Conservation (phyloP, 2,797 vertebrate genomes). For the Fistularia commersonii region DNA sequence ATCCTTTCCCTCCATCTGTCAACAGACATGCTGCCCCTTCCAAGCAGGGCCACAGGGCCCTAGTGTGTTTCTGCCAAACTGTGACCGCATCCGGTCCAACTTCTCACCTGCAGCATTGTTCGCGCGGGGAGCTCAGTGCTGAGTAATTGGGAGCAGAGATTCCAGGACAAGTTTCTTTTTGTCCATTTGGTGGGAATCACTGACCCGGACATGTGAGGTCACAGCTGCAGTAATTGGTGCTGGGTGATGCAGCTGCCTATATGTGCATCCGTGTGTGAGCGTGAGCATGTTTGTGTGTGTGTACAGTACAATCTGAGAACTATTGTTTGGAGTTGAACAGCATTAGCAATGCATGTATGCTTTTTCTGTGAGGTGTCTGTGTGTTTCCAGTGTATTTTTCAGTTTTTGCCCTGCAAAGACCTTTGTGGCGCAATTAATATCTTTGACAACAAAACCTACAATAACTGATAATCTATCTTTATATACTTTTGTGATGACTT, state of each 20-base stretch:
- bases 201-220: constrained; percentile 74
- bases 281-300: constrained; percentile 21
- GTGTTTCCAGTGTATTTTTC: neutral
- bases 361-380: neutral
- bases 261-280: constrained; percentile 18
- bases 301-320: constrained; percentile 18
- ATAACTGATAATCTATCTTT: no score
- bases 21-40: constrained; percentile 20
- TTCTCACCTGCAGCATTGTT: constrained; percentile 75
- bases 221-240: constrained; percentile 63
- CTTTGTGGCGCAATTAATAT: neutral
- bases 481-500: no score
- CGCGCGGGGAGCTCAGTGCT: constrained; percentile 32
- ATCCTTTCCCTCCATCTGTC: constrained; percentile 5
- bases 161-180: constrained; percentile 67
- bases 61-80: constrained; percentile 60
- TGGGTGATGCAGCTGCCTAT: constrained; percentile 65
- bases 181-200: constrained; percentile 60
- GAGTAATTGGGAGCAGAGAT: constrained; percentile 69
- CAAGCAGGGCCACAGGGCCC: constrained; percentile 46
- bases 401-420: neutral
- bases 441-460: no score
- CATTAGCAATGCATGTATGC: constrained; percentile 4
- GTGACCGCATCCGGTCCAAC: constrained; percentile 53
- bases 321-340: constrained; percentile 10